Evolutionary conservation across 2,113 vertebrate genomes (phyloP), one percentile per base, ranked within the genome.

Genomic region (Parus major): DNA sequence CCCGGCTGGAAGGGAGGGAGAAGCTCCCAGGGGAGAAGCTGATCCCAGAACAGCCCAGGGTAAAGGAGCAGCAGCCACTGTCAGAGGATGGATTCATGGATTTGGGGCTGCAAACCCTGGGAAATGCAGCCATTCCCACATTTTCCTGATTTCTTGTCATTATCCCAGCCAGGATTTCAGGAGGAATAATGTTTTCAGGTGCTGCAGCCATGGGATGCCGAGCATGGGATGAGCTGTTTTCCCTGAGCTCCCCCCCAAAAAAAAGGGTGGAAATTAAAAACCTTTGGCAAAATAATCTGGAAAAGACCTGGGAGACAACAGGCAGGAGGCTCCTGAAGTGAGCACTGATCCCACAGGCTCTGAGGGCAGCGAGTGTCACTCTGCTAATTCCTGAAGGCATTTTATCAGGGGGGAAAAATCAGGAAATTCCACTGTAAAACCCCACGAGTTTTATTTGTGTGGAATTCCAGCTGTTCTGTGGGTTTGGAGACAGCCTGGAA

Each of bases 401-500:
- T 76, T 76, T 88, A 55, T n/a, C 22, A 7, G 39, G 11, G 2
- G 7, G 3, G 12, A 4, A 8, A 85, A 56, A 19, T 29, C 59
- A 84, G 89, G 86, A 87, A 79, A 57, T 57, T 60, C 59, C 4
- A 0, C 24, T 0, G 0, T 78, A 36, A 73, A 91, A 91, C 72
- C 16, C 39, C 24, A 0, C 39, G 33, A 29, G 53, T 63, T 96
- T 96, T 68, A 79, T 94, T 96, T 90, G 83, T 41, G 15, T 68
- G 84, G 60, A 35, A 56, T 57, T 42, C 66, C 61, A 63, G 76
- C 69, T 57, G 4, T 41, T 66, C 70, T 92, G 76, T 4, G 36
- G 72, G 35, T 86, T 85, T 69, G 70, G 93, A 96, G 94, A 65
- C 35, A 71, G 61, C 44, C 82, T 94, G 92, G 77, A 39, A 95